phyloP scores from a whole-genome alignment of 2,113 vertebrate genomes.

The Phainopepla nitens region DNA sequence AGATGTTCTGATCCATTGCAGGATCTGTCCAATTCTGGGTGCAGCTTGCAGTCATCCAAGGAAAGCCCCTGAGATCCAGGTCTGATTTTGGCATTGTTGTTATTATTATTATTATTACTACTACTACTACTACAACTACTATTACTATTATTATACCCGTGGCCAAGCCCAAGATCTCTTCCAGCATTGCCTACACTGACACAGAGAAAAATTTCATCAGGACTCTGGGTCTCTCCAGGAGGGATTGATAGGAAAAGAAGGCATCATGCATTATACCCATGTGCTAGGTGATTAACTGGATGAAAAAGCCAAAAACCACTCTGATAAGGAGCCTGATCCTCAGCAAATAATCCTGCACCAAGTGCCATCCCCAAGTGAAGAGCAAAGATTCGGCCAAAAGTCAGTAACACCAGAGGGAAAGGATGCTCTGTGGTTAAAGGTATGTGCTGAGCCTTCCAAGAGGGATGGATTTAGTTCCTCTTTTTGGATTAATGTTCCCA shows the following conservation, averaged over 20 bases:
- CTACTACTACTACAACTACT: background rate
- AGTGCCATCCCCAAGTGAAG: background rate
- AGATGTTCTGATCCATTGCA: background rate
- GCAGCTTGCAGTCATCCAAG: background rate
- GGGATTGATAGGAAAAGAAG: background rate
- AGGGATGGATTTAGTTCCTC: background rate
- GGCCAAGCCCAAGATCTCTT: background rate
- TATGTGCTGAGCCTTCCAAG: constrained; percentile 23
- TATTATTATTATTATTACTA: background rate
- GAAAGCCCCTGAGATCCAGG: background rate
- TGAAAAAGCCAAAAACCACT: background rate
- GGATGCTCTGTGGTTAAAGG: constrained; percentile 11
- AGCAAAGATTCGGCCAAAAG: background rate
- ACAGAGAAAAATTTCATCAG: background rate
- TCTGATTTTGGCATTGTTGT: background rate
- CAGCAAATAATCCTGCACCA: background rate
- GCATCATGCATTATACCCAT: background rate
- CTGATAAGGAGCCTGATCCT: background rate
- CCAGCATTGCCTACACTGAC: background rate
- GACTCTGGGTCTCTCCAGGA: background rate
- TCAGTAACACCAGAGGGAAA: background rate
- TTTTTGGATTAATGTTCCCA: background rate
- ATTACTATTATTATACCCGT: background rate
- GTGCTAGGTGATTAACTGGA: background rate
- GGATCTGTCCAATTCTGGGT: background rate